Evolutionary conservation across 92 coral and sea anemone species (phyloP).

Genomic region (Phenganax subtilis): DNA sequence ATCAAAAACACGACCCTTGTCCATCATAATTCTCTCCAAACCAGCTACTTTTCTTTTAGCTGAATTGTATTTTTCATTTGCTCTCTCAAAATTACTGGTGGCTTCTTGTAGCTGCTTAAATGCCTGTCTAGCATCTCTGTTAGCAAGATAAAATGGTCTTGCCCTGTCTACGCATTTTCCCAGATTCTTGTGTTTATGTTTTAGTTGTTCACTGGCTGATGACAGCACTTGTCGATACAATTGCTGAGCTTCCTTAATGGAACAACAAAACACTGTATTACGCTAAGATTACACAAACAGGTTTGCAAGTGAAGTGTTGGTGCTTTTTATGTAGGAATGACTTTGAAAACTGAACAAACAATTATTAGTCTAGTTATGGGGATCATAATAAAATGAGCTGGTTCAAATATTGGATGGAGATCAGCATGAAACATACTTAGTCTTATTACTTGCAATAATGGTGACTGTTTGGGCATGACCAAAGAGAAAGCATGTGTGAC

Average conservation of each 20-base stretch:
- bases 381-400: too few relatives aligned
- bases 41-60: slow-evolving; percentile 75
- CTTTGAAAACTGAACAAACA: too few relatives aligned
- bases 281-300: neutral
- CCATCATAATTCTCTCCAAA: slow-evolving; percentile 74
- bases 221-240: slow-evolving; percentile 84
- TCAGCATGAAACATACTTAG: too few relatives aligned
- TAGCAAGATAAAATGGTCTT: slow-evolving; percentile 83
- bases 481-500: too few relatives aligned
- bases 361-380: too few relatives aligned
- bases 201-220: slow-evolving; percentile 76
- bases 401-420: too few relatives aligned
- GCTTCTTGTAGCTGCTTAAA: slow-evolving; percentile 69
- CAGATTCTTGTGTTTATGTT: slow-evolving; percentile 65
- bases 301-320: too few relatives aligned
- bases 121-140: slow-evolving; percentile 79
- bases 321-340: too few relatives aligned
- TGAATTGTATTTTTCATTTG: slow-evolving; percentile 81
- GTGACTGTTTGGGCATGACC: too few relatives aligned
- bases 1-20: slow-evolving; percentile 73
- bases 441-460: too few relatives aligned
- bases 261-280: neutral
- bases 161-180: slow-evolving; percentile 92
- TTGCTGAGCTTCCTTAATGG: slow-evolving; percentile 76
- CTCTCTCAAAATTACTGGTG: slow-evolving; percentile 84